Percentiles rank a stretch among this genome's conserved stretches.
Evolutionary conservation across 2,888 invertebrate genomes (phyloP).

Genomic region (Byasa hedistus): DNA sequence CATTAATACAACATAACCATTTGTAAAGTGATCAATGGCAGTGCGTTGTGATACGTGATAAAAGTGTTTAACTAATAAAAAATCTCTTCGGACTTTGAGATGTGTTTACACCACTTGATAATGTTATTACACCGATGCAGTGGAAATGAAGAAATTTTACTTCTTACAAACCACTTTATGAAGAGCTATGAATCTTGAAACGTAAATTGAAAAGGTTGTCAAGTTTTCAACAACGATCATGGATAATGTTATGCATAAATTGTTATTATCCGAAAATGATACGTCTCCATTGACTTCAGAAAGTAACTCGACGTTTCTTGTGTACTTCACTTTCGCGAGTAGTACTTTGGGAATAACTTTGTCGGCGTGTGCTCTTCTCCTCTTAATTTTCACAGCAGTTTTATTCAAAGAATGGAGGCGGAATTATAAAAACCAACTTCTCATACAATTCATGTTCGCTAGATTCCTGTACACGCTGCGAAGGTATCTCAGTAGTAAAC

Average conservation of each 20-base stretch:
- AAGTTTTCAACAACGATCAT: not conserved
- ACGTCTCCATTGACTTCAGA: slow-evolving; percentile 22
- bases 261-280: slow-evolving; percentile 2
- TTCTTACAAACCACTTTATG: not conserved
- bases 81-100: not conserved
- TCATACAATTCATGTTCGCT: slow-evolving; percentile 64
- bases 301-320: slow-evolving; percentile 38
- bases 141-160: not conserved
- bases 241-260: not conserved
- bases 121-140: not conserved
- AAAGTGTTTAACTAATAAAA: not conserved
- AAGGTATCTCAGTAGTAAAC: slow-evolving; percentile 35
- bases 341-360: slow-evolving; percentile 56
- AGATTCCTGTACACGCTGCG: slow-evolving; percentile 53
- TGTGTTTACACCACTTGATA: not conserved
- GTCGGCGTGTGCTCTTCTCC: slow-evolving; percentile 47
- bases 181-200: not conserved
- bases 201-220: not conserved
- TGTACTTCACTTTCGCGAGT: slow-evolving; percentile 41
- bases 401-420: slow-evolving; percentile 64
- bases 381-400: slow-evolving; percentile 56
- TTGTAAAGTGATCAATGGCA: slow-evolving; percentile 9
- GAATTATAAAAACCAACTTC: slow-evolving; percentile 62
- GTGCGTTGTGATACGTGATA: not conserved
- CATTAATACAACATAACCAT: slow-evolving; percentile 11